Evolutionary conservation across 2,797 vertebrate species (phyloP).

Genomic region (Clamator glandarius): DNA sequence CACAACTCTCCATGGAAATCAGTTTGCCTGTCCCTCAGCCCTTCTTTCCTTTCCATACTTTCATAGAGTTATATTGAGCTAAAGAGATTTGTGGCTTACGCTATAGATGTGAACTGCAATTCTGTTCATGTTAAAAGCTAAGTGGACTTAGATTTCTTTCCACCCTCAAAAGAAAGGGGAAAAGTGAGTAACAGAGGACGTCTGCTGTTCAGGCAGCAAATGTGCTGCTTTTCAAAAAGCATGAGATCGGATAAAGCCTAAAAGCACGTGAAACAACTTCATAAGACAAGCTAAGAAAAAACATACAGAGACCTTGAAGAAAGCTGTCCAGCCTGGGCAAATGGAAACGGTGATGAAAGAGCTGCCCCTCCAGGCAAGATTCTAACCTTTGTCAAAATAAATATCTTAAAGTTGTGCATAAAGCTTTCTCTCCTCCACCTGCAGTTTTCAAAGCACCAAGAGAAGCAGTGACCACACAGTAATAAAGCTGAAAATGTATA

Average conservation of each 20-base stretch:
- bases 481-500: slow-evolving; percentile 44
- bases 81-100: background rate
- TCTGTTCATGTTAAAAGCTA: background rate
- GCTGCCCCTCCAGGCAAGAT: background rate
- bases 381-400: background rate
- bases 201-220: background rate
- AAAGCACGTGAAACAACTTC: background rate
- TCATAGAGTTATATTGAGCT: background rate
- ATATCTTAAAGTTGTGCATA: background rate
- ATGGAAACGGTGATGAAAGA: background rate
- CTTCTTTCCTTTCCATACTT: background rate
- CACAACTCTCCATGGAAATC: background rate
- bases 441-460: background rate
- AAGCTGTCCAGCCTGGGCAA: background rate
- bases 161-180: background rate
- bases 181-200: background rate
- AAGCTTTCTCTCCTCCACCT: background rate
- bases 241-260: background rate
- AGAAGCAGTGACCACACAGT: slow-evolving; percentile 4
- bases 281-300: background rate
- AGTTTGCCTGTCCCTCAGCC: background rate
- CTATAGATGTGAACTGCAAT: background rate
- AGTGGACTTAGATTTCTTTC: background rate
- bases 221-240: background rate
- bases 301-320: background rate